Evolutionary conservation across 2,888 invertebrate species (phyloP).

Genomic region (Ornithoptera alexandrae): DNA sequence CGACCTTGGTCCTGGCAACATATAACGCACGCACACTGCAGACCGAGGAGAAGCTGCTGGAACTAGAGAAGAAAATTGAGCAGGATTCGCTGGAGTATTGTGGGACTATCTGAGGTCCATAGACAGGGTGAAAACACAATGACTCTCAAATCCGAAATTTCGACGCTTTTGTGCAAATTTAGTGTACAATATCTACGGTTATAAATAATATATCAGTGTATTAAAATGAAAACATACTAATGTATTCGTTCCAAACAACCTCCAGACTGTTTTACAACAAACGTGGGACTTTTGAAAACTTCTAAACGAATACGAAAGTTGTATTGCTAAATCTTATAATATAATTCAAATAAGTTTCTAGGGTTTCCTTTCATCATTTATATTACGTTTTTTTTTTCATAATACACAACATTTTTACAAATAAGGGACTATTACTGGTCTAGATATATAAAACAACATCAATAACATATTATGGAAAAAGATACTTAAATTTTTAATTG

Average conservation of each 20-base stretch:
- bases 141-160: too few species aligned
- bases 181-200: not conserved
- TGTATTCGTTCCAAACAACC: not conserved
- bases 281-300: not conserved
- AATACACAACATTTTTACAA: not conserved
- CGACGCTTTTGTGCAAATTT: not conserved
- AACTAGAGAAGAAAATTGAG: too few species aligned
- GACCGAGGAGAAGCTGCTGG: too few species aligned
- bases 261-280: not conserved
- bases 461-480: not conserved
- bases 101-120: too few species aligned
- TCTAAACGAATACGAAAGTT: not conserved
- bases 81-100: too few species aligned
- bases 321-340: constrained; percentile 13
- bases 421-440: not conserved
- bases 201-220: not conserved
- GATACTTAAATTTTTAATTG: not conserved
- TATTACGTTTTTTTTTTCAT: not conserved
- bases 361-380: not conserved
- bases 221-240: not conserved
- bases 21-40: too few species aligned
- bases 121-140: too few species aligned
- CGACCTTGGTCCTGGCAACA: too few species aligned
- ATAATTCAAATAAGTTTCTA: constrained; percentile 9
- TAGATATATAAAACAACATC: not conserved